Evolutionary conservation across 2,113 vertebrate genomes (phyloP).

Genomic region (Eudyptes chrysolophus): DNA sequence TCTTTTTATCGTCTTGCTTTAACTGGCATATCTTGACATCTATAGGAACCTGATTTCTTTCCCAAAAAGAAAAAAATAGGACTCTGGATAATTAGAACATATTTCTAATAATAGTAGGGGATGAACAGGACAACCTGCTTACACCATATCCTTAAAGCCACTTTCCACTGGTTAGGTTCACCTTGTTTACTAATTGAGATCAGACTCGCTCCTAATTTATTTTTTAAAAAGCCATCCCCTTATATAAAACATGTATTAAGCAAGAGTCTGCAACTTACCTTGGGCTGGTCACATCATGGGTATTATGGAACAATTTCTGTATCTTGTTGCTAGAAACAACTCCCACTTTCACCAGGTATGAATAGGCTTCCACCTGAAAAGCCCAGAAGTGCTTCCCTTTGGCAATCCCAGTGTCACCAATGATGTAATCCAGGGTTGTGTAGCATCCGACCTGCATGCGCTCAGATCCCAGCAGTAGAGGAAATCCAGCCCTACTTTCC

Average conservation of each 20-base stretch:
- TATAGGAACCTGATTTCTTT: background rate
- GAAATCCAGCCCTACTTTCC: conserved; percentile 88
- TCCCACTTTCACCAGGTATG: conserved; percentile 93
- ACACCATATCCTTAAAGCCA: background rate
- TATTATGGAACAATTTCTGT: conserved; percentile 91
- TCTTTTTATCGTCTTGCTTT: background rate
- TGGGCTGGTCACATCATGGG: conserved; percentile 89
- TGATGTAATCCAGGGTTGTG: conserved; percentile 90
- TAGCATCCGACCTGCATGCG: conserved; percentile 90
- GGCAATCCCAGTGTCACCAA: conserved; percentile 88
- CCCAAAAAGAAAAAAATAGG: background rate
- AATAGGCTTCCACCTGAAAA: conserved; percentile 87
- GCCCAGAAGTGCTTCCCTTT: conserved; percentile 96
- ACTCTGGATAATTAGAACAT: background rate
- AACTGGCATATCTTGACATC: background rate
- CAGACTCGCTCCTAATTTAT: background rate
- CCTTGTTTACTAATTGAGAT: background rate
- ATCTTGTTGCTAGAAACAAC: conserved; percentile 91
- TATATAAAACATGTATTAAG: background rate
- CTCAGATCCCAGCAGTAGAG: conserved; percentile 86
- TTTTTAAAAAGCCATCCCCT: background rate
- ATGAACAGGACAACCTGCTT: background rate
- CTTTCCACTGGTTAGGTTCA: background rate
- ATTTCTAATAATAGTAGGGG: background rate
- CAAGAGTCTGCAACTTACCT: conserved; percentile 77